These are phyloP conservation scores for Aplocera efformata DNA, from an alignment of 2,888 invertebrate species.

Conservation along the genomic window DNA sequence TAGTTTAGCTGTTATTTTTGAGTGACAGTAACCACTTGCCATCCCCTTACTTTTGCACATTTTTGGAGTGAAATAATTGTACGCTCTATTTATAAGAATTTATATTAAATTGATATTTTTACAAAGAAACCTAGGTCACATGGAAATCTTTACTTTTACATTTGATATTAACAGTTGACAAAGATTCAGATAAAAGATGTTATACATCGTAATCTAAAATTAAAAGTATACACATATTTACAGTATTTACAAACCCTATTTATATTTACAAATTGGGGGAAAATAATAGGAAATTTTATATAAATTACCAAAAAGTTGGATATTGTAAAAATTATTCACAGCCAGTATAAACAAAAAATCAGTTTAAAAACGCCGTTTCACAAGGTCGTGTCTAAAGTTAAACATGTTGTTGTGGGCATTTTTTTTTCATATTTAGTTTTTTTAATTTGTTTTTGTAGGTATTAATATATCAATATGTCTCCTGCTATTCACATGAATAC, in stretches of 20 bases:
- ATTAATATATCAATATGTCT: too few species aligned
- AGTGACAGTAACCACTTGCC: too few species aligned
- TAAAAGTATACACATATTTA: conserved; percentile 44
- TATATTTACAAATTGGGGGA: conserved; percentile 34
- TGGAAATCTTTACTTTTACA: conserved; percentile 66
- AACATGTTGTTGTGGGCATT: too few species aligned
- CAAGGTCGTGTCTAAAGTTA: too few species aligned
- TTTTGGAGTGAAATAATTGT: background rate
- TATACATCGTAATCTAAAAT: conserved; percentile 52
- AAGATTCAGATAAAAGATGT: conserved; percentile 71
- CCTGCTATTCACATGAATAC: too few species aligned
- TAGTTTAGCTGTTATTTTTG: too few species aligned
- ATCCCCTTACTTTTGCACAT: too few species aligned
- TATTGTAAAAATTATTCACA: conserved; percentile 38
- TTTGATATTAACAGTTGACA: conserved; percentile 72
- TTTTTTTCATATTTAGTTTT: too few species aligned
- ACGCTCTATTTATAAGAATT: conserved; percentile 36
- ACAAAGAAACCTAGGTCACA: conserved; percentile 74
- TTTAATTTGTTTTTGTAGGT: too few species aligned
- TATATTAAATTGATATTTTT: conserved; percentile 70
- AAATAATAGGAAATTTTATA: conserved; percentile 45
- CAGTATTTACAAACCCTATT: conserved; percentile 48
- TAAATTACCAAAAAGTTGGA: conserved; percentile 27
- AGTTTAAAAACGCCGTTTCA: background rate
- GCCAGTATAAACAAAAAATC: conserved; percentile 44